Base-by-base conservation (phyloP, 2,113 vertebrate species). In the Lipophrys pholis region DNA sequence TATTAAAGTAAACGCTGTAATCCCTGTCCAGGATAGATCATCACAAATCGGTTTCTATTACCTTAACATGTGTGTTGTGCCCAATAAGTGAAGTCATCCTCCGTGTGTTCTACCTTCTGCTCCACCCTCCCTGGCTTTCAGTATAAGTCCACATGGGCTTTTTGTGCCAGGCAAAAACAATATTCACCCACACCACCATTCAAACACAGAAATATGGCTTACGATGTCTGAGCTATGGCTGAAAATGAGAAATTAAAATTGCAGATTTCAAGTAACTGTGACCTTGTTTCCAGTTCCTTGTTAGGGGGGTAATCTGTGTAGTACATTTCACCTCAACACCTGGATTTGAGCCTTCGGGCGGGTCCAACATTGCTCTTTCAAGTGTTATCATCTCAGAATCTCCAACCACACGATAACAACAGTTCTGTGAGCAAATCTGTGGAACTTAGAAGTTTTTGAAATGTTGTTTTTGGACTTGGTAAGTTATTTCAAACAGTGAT, bases 241-340 rank as follows among this genome's bases (percentile, higher is more conserved):
- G 43, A 45, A 45, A 45, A 12, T 45, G 11, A 12, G 10, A 16
- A 16, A 10, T 6, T 16, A 38, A 57, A 39, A 50, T 9, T 5
- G 56, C 41, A 45, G 3, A 11, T 30, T 10, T 11, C 43, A 6
- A 7, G 8, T 41, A 11, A 41, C 11, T 51, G 42, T 42, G 58
- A 72, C 48, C n/a, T 12, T 6, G 15, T 8, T 8, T 38, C 49
- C 40, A 6, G 59, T 70, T 51, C 5, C 43, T 41, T 73, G 58
- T 54, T 12, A 40, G 6, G 0, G 0, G 58, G 36, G 2, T 67
- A 61, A 83, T 75, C 73, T 68, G 58, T 61, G 63, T 57, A 49
- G 51, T 40, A 40, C 21, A 73, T 63, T 56, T 70, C 55, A 71
- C 45, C 49, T 9, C 39, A 76, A 21, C 65, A 74, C 48, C 51